Conservation (phyloP, 2,113 vertebrate species). For the Spilogale gracilis region DNA sequence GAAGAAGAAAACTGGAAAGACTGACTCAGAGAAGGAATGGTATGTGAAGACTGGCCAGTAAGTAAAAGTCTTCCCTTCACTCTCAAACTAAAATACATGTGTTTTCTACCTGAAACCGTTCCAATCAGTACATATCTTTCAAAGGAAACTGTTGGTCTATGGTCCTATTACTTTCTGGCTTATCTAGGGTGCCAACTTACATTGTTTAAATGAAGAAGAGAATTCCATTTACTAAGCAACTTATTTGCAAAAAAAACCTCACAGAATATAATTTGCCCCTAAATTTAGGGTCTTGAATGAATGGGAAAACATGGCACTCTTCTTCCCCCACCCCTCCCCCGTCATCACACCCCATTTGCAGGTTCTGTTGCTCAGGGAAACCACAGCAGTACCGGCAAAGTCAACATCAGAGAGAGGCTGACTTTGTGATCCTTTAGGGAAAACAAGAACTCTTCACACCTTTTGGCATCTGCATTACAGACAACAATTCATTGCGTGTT, state of each 20-base stretch:
- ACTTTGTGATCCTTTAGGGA: slow-evolving; percentile 70
- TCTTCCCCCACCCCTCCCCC: neutral
- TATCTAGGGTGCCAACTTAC: neutral
- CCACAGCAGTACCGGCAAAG: slow-evolving; percentile 27
- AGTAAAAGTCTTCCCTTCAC: neutral
- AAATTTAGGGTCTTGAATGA: neutral
- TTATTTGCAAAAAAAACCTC: slow-evolving; percentile 15
- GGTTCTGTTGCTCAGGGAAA: slow-evolving; percentile 67
- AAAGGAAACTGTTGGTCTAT: neutral
- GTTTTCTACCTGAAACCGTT: neutral
- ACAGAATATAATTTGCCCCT: neutral
- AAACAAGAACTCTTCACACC: slow-evolving; percentile 70
- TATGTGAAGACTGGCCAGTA: neutral
- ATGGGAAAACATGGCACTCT: neutral
- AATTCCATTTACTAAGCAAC: neutral
- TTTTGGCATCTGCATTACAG: slow-evolving; percentile 46
- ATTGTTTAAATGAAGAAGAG: slow-evolving; percentile 21
- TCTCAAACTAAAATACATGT: neutral
- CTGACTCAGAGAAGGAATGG: neutral
- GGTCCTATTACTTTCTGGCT: neutral
- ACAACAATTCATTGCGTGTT: slow-evolving; percentile 23
- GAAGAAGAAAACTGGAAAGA: neutral
- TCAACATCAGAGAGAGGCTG: slow-evolving; percentile 53
- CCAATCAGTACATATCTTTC: neutral
- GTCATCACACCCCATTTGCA: slow-evolving; percentile 26